Evolutionary conservation across 2,797 vertebrate genomes (phyloP).

Genomic region (Hoplostethus atlanticus): DNA sequence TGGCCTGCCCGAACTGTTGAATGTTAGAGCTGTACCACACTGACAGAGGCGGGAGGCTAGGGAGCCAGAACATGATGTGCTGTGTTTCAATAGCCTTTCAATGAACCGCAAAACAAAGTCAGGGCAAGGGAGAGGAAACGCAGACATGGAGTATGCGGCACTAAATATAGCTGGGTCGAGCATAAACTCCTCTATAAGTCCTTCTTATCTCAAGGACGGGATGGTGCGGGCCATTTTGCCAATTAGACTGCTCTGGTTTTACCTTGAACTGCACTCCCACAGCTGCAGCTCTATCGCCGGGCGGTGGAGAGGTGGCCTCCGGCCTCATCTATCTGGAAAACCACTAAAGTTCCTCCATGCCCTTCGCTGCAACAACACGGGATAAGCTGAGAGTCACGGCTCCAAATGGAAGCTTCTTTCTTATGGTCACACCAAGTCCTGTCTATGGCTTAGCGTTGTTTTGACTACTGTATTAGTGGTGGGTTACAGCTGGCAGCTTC

Average conservation of each 20-base stretch:
- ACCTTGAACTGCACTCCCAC: constrained; percentile 82
- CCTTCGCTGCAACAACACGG: constrained; percentile 22
- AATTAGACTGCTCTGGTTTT: constrained; percentile 74
- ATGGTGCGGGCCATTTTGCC: constrained; percentile 75
- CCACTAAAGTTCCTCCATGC: constrained; percentile 45
- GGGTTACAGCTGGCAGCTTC: background rate
- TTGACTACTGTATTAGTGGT: background rate
- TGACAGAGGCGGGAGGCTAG: background rate
- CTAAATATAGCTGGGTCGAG: constrained; percentile 70
- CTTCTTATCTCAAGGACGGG: constrained; percentile 84
- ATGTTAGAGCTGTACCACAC: background rate
- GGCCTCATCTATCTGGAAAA: constrained; percentile 56
- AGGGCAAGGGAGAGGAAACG: constrained; percentile 42
- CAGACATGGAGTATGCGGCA: constrained; percentile 57
- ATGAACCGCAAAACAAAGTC: constrained; percentile 12
- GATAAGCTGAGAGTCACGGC: background rate
- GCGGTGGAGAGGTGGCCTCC: constrained; percentile 63
- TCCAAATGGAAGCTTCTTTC: constrained; percentile 5
- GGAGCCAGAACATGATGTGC: constrained; percentile 43
- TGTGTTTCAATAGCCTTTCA: constrained; percentile 15
- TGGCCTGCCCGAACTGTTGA: background rate
- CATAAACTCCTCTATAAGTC: constrained; percentile 73
- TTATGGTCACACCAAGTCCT: constrained; percentile 8
- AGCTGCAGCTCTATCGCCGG: constrained; percentile 80
- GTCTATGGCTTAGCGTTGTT: background rate